phyloP scores from a whole-genome alignment of 1,140 invertebrate species.

The Apis mellifera region Amel_HAv3.1 CM009936.2:1986001-1986500 shows the following conservation, averaged over 20 bases:
- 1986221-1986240: constrained; percentile 27
- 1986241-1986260: constrained; percentile 38
- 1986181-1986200: constrained; percentile 71
- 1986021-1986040: not conserved
- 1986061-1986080: not conserved
- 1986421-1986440: too few relatives aligned
- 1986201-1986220: constrained; percentile 7
- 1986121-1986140: too few relatives aligned
- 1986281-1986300: constrained; percentile 17
- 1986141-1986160: not conserved
- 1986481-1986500: not conserved
- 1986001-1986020: not conserved
- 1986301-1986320: constrained; percentile 43
- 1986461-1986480: not conserved
- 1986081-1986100: too few relatives aligned
- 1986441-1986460: not conserved
- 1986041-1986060: not conserved
- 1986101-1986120: not conserved
- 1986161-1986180: constrained; percentile 69
- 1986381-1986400: not conserved
- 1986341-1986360: not conserved
- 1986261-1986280: constrained; percentile 24
- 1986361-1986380: not conserved
- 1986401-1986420: not conserved
- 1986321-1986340: constrained; percentile 52